Conservation (phyloP, 2,888 invertebrate genomes). For the Philhelius pedissequus region DNA sequence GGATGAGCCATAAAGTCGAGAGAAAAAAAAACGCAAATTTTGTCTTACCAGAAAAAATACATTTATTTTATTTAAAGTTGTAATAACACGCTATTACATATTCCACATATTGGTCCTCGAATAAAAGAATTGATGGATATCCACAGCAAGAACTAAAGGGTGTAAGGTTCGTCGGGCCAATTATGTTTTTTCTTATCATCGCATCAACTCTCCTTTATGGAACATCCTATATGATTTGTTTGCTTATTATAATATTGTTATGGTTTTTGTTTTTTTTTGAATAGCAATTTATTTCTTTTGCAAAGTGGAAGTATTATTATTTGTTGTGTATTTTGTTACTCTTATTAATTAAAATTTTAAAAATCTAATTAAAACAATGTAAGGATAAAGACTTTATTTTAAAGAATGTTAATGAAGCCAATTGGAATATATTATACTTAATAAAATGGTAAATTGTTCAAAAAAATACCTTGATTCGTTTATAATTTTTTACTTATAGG, state of each 20-base stretch:
- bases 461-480: not conserved
- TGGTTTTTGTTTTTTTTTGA: constrained; percentile 2
- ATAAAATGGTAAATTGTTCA: constrained; percentile 46
- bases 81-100: no score
- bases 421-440: constrained; percentile 7
- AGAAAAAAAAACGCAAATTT: not conserved
- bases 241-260: constrained; percentile 29
- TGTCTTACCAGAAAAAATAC: no score
- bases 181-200: no score
- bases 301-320: constrained; percentile 33
- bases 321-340: not conserved
- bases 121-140: no score
- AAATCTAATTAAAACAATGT: not conserved
- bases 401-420: not conserved
- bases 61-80: no score
- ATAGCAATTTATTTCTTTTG: constrained; percentile 13
- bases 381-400: not conserved
- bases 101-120: no score
- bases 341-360: not conserved
- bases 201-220: not conserved
- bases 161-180: no score
- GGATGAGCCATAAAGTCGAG: not conserved
- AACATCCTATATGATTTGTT: not conserved
- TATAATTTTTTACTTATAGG: no score
- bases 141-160: no score